Base-by-base conservation (phyloP, 1,140 invertebrate genomes). In the Maniola jurtina region DNA sequence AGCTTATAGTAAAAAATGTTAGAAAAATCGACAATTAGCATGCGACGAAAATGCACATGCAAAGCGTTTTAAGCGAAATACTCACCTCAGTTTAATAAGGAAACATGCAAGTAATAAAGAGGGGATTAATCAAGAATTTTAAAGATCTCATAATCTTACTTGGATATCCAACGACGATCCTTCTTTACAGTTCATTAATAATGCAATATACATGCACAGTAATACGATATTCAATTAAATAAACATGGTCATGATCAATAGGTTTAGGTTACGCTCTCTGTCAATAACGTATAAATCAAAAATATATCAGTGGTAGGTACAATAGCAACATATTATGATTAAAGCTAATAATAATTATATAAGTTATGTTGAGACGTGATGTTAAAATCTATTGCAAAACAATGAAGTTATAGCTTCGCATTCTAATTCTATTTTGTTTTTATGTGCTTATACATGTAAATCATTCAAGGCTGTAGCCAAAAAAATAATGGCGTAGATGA, bases 161-260 rank as follows among this genome's bases (percentile, higher is more conserved):
- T 86, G 84, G 75, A 72, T 81, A 73, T 90, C 86, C 88, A 88
- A 87, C 88, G 88, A 90, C 88, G 88, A 88, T 90, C 87, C 84
- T 85, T 79, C 70, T 76, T 88, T 81, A 86, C 80, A 86, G 79
- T 75, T 71, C 68, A 69, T 70, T 72, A 66, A 73, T 16, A 71
- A 79, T 75, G 73, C 76, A 75, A 68, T 64, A 67, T 71, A 77
- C 83, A 89, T 86, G 84, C 81, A 86, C 57, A 62, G 35, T 61
- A 60, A 47, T 75, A 64, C 52, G 69, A 71, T 72, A 56, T 60
- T 56, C 40, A 42, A 57, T 47, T 13, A 63, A 68, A 68, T 68
- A 68, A 68, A 68, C 60, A 68, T 48, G 55, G 48, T 66, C 40
- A 42, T 67, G 61, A 66, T 73, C 63, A 57, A 75, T 73, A 47